Percentiles rank a stretch among this genome's conserved stretches.
Conservation (phyloP, 2,888 invertebrate species). For the Amiota mariae region DNA sequence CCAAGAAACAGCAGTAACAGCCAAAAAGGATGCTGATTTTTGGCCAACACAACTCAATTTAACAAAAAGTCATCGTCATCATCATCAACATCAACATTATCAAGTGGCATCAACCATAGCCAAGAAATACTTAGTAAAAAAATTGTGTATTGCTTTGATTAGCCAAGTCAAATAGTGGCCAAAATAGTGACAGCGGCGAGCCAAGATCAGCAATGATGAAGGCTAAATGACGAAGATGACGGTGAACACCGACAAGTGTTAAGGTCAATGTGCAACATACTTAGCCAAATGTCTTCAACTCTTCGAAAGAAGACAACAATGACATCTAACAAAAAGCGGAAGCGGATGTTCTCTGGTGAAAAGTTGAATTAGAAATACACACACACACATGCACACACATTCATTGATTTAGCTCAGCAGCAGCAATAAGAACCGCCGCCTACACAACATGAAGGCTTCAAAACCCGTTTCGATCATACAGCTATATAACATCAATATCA, state of each 20-base stretch:
- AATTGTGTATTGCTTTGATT: slow-evolving; percentile 60
- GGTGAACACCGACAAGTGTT: not conserved
- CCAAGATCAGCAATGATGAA: slow-evolving; percentile 55
- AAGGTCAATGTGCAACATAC: slow-evolving; percentile 13
- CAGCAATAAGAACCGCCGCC: slow-evolving; percentile 45
- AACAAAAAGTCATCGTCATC: slow-evolving; percentile 50
- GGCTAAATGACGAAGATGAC: not conserved
- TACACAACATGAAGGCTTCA: too few relatives aligned
- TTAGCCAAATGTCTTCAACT: slow-evolving; percentile 46
- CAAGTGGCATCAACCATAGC: slow-evolving; percentile 20
- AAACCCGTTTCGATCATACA: slow-evolving; percentile 73
- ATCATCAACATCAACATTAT: not conserved
- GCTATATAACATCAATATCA: slow-evolving; percentile 54
- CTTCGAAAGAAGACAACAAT: not conserved
- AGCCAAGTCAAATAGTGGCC: slow-evolving; percentile 70
- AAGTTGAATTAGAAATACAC: slow-evolving; percentile 31
- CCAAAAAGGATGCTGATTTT: slow-evolving; percentile 50
- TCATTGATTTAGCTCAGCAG: slow-evolving; percentile 30
- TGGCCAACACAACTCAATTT: slow-evolving; percentile 53
- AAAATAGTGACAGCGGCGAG: slow-evolving; percentile 42
- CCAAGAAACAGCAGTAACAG: slow-evolving; percentile 46
- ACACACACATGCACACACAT: slow-evolving; percentile 29
- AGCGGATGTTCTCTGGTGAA: slow-evolving; percentile 9
- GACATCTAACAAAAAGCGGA: slow-evolving; percentile 31
- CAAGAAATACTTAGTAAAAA: slow-evolving; percentile 34